Evolutionary conservation across 2,888 invertebrate genomes (phyloP).

Genomic region (Idaea dimidiata): DNA sequence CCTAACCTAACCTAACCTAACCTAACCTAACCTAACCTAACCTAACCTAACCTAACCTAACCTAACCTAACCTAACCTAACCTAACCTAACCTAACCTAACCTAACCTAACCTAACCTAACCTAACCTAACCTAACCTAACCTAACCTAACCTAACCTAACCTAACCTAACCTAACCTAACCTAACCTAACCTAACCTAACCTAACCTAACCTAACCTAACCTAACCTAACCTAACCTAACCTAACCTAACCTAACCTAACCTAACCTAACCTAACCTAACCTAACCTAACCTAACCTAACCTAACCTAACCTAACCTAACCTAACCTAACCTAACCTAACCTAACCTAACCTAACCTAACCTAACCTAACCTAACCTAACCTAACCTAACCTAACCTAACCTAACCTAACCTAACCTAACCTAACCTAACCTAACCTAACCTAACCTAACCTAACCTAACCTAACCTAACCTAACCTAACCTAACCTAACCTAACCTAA

Average conservation of each 20-base stretch:
- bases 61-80: slow-evolving; percentile 25
- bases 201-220: slow-evolving; percentile 16
- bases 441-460: slow-evolving; percentile 30
- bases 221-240: slow-evolving; percentile 16
- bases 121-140: slow-evolving; percentile 16
- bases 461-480: slow-evolving; percentile 33
- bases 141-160: slow-evolving; percentile 16
- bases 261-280: not conserved
- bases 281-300: slow-evolving; percentile 1
- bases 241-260: slow-evolving; percentile 4
- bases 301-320: not conserved
- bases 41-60: slow-evolving; percentile 25
- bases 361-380: slow-evolving; percentile 11
- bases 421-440: slow-evolving; percentile 28
- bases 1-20: slow-evolving; percentile 25
- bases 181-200: slow-evolving; percentile 16
- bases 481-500: slow-evolving; percentile 37
- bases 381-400: slow-evolving; percentile 10
- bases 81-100: slow-evolving; percentile 21
- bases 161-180: slow-evolving; percentile 16
- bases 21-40: slow-evolving; percentile 23
- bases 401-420: slow-evolving; percentile 25
- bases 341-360: slow-evolving; percentile 11
- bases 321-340: slow-evolving; percentile 7
- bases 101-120: slow-evolving; percentile 16